Evolutionary conservation across 1,140 invertebrate species (phyloP), one percentile per base, ranked within the genome.

Genomic region (Drosophila albomicans): DNA sequence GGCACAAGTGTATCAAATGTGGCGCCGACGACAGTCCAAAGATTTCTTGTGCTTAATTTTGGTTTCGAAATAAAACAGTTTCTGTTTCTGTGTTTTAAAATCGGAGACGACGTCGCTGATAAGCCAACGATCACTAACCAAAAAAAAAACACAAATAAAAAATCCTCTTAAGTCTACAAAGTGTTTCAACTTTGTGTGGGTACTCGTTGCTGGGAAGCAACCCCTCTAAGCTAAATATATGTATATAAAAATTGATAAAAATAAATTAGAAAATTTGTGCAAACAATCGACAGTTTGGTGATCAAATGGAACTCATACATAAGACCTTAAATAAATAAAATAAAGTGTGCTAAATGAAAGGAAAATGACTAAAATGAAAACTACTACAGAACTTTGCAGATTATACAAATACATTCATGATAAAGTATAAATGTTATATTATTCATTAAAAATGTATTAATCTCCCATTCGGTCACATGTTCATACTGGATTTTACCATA

Each of bases 11-110:
- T 63, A 58, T 67, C 48, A 72, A 74, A 66, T 65, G 56, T 48
- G 54, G 57, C 65, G 84, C 72, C 81, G 63, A 75, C 82, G 78
- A 87, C 82, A 87, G 79, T 67, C 51, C 41, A 56, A 68, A 57
- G 43, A 58, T 52, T 38, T 65, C 46, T 72, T 64, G 41, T 72
- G 52, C 54, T 68, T 62, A 66, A 72, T 69, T 25, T 80, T 45
- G 48, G 56, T 75, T 67, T 62, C 69, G 20, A 71, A 79, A 67
- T 49, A 63, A 71, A 78, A 67, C 45, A 25, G 43, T 49, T 54
- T 70, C 45, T 35, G 43, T 49, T 54, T 70, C 59, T 54, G 51
- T 62, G 46, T 52, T 54, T 35, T 20, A 51, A 52, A 61, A 68
- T 57, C 49, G 48, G 71, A 62, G 56, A 74, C 49, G 0, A 1